phyloP scores from a whole-genome alignment of 1,140 invertebrate genomes.

The Calliphora vicina region DNA sequence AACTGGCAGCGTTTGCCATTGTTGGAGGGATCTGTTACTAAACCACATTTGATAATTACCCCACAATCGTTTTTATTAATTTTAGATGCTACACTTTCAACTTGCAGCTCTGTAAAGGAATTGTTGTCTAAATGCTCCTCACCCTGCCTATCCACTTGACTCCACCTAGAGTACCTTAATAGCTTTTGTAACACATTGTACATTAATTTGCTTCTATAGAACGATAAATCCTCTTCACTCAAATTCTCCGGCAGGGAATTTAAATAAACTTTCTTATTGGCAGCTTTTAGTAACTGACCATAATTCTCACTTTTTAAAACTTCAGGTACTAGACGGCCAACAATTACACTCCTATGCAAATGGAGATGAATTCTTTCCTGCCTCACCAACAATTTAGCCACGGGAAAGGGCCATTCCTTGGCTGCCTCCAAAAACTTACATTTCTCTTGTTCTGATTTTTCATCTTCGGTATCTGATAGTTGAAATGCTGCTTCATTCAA shows the following conservation, averaged over 20 bases:
- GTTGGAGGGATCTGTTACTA: slow-evolving; percentile 44
- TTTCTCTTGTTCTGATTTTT: background rate
- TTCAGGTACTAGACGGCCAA: slow-evolving; percentile 20
- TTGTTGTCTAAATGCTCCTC: background rate
- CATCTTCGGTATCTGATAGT: background rate
- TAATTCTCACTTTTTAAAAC: background rate
- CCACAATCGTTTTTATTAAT: slow-evolving; percentile 33
- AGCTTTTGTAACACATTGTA: slow-evolving; percentile 42
- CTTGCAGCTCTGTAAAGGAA: slow-evolving; percentile 6
- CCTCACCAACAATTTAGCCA: slow-evolving; percentile 13
- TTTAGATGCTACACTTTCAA: slow-evolving; percentile 31
- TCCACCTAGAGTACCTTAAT: slow-evolving; percentile 45
- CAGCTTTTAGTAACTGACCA: slow-evolving; percentile 1
- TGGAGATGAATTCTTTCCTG: slow-evolving; percentile 30
- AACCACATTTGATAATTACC: slow-evolving; percentile 37
- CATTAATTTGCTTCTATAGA: slow-evolving; percentile 45
- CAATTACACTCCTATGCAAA: background rate
- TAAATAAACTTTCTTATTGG: background rate
- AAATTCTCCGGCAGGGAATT: background rate
- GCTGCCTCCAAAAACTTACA: slow-evolving; percentile 12
- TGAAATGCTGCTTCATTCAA: background rate
- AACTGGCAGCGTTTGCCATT: slow-evolving; percentile 43
- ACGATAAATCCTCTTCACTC: background rate
- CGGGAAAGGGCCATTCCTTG: slow-evolving; percentile 18
- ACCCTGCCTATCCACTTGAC: slow-evolving; percentile 16